Percentiles rank a stretch among this genome's conserved stretches.
Conservation (phyloP, 1,140 invertebrate genomes). For the Goniozus legneri region DNA sequence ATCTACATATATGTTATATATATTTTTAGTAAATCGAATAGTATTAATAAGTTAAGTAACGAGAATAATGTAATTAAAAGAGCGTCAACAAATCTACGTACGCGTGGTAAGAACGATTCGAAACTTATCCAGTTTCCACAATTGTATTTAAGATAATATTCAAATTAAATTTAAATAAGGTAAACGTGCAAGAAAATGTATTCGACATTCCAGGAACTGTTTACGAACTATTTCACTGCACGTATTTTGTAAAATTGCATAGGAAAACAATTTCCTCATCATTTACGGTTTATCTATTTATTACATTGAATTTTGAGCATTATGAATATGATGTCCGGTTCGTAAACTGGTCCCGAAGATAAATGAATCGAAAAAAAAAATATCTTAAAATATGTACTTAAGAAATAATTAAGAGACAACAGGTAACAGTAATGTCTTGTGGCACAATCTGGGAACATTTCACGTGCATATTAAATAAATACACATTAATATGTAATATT, state of each 20-base stretch:
- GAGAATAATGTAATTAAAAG: conserved; percentile 36
- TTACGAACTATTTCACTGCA: conserved; percentile 3
- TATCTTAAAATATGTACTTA: conserved; percentile 3
- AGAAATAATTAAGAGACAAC: conserved; percentile 32
- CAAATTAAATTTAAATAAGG: conserved; percentile 32
- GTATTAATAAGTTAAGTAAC: conserved; percentile 35
- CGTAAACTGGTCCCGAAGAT: conserved; percentile 5
- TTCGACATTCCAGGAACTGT: conserved; percentile 8
- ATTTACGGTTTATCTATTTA: too few relatives aligned
- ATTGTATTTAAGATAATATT: conserved; percentile 18
- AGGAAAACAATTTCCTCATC: too few relatives aligned
- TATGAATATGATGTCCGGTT: not conserved
- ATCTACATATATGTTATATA: conserved; percentile 37
- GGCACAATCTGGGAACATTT: conserved; percentile 40
- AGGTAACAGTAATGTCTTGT: conserved; percentile 43
- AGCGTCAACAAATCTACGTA: conserved; percentile 29
- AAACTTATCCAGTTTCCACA: too few relatives aligned
- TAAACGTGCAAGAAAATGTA: conserved; percentile 32
- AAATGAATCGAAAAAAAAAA: conserved; percentile 6
- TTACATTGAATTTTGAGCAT: too few relatives aligned
- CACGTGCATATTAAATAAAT: conserved; percentile 30
- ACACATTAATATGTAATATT: conserved; percentile 18
- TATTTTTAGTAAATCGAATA: conserved; percentile 39
- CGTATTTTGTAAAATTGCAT: too few relatives aligned
- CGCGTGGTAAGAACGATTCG: conserved; percentile 14